Evolutionary conservation across 2,888 invertebrate species (phyloP), one percentile per base, ranked within the genome.

Genomic region (Drosophila recens): DNA sequence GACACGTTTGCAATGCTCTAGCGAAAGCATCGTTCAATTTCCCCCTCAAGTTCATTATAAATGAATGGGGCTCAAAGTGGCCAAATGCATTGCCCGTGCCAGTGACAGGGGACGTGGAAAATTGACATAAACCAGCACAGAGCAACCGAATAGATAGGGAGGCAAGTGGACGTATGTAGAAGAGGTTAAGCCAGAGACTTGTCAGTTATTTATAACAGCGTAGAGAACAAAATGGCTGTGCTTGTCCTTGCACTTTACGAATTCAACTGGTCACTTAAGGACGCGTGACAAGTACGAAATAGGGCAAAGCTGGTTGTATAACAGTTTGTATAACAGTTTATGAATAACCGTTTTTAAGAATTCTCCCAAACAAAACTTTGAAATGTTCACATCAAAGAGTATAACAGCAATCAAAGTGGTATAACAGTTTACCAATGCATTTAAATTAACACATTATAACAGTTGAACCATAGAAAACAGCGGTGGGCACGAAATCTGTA

Each of bases 11-110:
- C 66, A 66, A 51, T 54, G 30, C 43, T 48, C 40, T 33, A 36
- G 17, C 54, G 20, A 49, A 51, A 62, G 62, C 46, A 56, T 49
- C 62, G 46, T 51, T 52, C 56, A 33, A 42, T 52, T 58, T 45
- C n/a, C 23, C 42, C 27, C 30, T 13, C 40, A 13, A 54, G 52
- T 53, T 75, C 75, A 66, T 78, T 78, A 72, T 53, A 70, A 67
- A 75, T 82, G 58, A 64, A 85, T 72, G 69, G 56, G 13, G 58
- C 58, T 68, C 45, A 64, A 67, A 74, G 61, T 72, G 65, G 48
- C 56, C 53, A 68, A 49, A 48, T 40, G 48, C 36, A 52, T 42
- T 42, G 66, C n/a, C 30, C 11, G 13, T 15, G 20, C 8, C 38
- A 45, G 20, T 10, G 43, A 43, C 20, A 20, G 43, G 59, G 36